Conservation (phyloP, 2,797 vertebrate species). For the Microctenopoma stevenorrisi region DNA sequence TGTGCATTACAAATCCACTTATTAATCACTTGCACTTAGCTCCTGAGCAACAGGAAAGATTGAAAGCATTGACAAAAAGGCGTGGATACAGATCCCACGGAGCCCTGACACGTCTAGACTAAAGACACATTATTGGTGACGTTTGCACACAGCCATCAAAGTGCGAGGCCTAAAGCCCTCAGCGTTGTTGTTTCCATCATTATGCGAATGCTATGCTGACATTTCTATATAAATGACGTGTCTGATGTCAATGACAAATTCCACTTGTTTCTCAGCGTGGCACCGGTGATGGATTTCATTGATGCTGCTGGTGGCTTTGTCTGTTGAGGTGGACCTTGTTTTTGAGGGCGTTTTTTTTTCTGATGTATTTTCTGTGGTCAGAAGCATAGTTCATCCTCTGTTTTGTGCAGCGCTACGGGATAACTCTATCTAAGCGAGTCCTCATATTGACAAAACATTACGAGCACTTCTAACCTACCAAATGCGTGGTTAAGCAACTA, state of each 20-base stretch:
- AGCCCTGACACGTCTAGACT: conserved; percentile 73
- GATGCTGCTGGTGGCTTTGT: conserved; percentile 46
- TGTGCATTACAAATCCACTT: conserved; percentile 80
- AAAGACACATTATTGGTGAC: conserved; percentile 79
- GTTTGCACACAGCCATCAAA: conserved; percentile 69
- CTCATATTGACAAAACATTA: neutral
- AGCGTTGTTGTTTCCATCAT: conserved; percentile 78
- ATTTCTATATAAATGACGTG: conserved; percentile 79
- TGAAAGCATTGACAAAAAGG: conserved; percentile 78
- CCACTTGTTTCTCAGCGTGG: conserved; percentile 58
- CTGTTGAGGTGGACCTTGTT: conserved; percentile 61
- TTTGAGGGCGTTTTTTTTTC: conserved; percentile 35
- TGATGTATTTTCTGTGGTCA: conserved; percentile 45
- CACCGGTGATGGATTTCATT: conserved; percentile 68
- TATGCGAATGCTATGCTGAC: conserved; percentile 78
- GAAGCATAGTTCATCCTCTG: conserved; percentile 15
- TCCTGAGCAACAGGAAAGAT: conserved; percentile 73
- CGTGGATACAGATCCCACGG: conserved; percentile 76
- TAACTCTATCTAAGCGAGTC: neutral
- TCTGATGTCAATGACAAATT: conserved; percentile 77
- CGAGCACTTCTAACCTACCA: neutral
- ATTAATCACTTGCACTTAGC: conserved; percentile 83
- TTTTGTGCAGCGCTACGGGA: neutral
- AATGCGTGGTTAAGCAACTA: neutral
- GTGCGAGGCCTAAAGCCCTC: conserved; percentile 68